Conservation (phyloP, 2,888 invertebrate genomes). For the Andrena haemorrhoa region DNA sequence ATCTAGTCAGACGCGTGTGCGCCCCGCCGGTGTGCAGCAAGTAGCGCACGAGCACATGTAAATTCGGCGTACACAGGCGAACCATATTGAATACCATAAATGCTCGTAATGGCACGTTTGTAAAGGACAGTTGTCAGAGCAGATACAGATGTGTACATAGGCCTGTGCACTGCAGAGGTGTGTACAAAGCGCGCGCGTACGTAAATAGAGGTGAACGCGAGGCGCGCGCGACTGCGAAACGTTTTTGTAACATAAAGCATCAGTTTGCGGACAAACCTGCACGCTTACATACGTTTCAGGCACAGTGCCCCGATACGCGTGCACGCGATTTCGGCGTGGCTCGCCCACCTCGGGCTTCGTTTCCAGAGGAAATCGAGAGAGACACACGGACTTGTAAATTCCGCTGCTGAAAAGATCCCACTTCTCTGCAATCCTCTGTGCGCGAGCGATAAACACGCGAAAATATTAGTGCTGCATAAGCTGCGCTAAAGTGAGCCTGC, state of each 20-base stretch:
- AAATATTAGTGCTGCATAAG: neutral
- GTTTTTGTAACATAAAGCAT: slow-evolving; percentile 41
- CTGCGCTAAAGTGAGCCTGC: neutral
- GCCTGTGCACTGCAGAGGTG: neutral
- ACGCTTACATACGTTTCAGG: slow-evolving; percentile 1
- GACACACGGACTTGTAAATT: neutral
- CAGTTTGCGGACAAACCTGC: slow-evolving; percentile 19
- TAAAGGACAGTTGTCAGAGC: slow-evolving; percentile 19
- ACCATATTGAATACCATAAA: slow-evolving; percentile 41
- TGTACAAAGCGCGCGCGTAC: slow-evolving; percentile 22
- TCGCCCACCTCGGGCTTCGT: neutral
- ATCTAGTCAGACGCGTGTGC: slow-evolving; percentile 8
- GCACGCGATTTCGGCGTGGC: neutral
- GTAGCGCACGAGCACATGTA: neutral
- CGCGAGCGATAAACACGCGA: neutral
- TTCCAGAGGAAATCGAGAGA: slow-evolving; percentile 21
- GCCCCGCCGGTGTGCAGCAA: neutral
- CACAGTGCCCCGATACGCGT: neutral
- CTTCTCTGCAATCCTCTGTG: neutral
- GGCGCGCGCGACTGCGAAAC: slow-evolving; percentile 4
- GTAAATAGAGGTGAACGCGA: slow-evolving; percentile 16
- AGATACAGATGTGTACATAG: neutral
- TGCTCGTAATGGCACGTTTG: slow-evolving; percentile 8
- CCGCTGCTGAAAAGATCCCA: slow-evolving; percentile 15
- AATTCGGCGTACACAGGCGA: neutral